Conservation (phyloP, 2,888 invertebrate species). For the Caenorhabditis wallacei region DNA sequence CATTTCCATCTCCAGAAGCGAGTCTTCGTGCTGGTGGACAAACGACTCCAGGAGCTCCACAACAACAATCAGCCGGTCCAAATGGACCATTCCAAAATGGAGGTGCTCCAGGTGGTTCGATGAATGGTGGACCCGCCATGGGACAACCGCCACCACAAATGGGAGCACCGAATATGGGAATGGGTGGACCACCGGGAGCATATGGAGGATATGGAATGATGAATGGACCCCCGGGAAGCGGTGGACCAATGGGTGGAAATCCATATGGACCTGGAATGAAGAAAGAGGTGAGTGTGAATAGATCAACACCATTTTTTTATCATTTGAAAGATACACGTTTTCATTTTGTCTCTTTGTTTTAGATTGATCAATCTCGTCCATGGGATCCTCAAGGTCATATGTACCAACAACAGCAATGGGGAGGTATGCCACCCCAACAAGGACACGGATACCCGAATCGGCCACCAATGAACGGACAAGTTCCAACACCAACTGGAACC, state of each 20-base stretch:
- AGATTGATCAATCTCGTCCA: slow-evolving; percentile 51
- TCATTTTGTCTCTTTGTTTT: neutral
- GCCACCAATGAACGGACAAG: slow-evolving; percentile 60
- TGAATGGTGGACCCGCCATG: slow-evolving; percentile 69
- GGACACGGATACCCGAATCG: slow-evolving; percentile 53
- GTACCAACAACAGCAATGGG: slow-evolving; percentile 54
- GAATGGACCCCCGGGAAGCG: slow-evolving; percentile 45
- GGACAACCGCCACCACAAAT: slow-evolving; percentile 79
- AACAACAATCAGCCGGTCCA: slow-evolving; percentile 2
- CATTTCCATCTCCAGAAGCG: slow-evolving; percentile 59
- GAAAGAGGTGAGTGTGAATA: slow-evolving; percentile 31
- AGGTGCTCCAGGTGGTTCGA: slow-evolving; percentile 1
- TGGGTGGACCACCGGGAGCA: slow-evolving; percentile 24
- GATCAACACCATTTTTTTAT: neutral
- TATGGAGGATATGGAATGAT: slow-evolving; percentile 54
- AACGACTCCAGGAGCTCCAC: slow-evolving; percentile 28
- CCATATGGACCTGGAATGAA: slow-evolving; percentile 49
- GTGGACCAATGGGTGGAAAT: slow-evolving; percentile 43
- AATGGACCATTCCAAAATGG: slow-evolving; percentile 30
- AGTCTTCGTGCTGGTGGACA: slow-evolving; percentile 23
- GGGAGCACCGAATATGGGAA: slow-evolving; percentile 55
- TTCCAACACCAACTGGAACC: slow-evolving; percentile 35
- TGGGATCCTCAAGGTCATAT: slow-evolving; percentile 65
- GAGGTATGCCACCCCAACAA: slow-evolving; percentile 54
- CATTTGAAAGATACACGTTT: neutral